Conservation (phyloP, 2,797 vertebrate species). For the Alfaro cultratus region DNA sequence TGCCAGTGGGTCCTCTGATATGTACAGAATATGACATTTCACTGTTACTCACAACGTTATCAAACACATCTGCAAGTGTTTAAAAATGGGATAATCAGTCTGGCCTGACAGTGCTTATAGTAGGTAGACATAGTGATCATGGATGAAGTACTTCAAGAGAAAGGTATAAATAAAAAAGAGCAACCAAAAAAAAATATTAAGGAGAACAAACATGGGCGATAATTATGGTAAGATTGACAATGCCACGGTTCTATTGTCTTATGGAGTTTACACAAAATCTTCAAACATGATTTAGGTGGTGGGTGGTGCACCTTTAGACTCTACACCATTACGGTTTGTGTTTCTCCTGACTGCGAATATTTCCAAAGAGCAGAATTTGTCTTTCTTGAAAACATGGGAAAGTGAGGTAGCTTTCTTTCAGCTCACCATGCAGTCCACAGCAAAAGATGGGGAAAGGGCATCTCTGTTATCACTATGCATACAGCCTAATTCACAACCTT, state of each 20-base stretch:
- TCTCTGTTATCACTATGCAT: background rate
- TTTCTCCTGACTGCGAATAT: background rate
- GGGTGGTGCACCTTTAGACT: background rate
- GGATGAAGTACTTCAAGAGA: slow-evolving; percentile 59
- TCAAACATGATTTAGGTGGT: background rate
- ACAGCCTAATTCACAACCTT: background rate
- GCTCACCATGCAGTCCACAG: background rate
- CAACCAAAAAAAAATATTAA: slow-evolving; percentile 16
- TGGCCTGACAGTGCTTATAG: slow-evolving; percentile 38
- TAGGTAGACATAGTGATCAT: slow-evolving; percentile 51
- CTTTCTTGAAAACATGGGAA: background rate
- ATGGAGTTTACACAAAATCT: background rate
- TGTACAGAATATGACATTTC: slow-evolving; percentile 77
- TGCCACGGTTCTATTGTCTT: background rate
- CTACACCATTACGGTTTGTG: background rate
- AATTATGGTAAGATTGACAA: background rate
- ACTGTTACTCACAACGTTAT: slow-evolving; percentile 35
- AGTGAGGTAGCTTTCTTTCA: background rate
- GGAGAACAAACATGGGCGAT: slow-evolving; percentile 5
- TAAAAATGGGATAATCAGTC: slow-evolving; percentile 27
- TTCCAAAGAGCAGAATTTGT: background rate
- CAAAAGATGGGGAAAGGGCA: background rate
- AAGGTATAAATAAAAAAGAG: slow-evolving; percentile 22
- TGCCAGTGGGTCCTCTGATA: slow-evolving; percentile 81
- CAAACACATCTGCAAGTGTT: slow-evolving; percentile 41